Evolutionary conservation across 64 coral and sea anemone genomes (phyloP).

Genomic region (Astreopora myriophthalma): DNA sequence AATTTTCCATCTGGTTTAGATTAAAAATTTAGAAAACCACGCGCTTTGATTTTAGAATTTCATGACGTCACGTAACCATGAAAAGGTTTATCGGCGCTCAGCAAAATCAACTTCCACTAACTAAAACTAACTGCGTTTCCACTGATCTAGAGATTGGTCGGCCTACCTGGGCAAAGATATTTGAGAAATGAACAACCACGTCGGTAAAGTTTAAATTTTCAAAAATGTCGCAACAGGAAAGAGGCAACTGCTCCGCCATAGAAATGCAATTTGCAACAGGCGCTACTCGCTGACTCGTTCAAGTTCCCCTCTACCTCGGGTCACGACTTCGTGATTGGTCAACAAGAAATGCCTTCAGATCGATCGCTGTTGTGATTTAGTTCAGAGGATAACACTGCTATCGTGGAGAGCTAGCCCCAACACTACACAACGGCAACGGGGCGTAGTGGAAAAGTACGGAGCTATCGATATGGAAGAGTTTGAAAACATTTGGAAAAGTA

Average conservation of each 20-base stretch:
- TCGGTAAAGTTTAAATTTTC: constrained; percentile 32
- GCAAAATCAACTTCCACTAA: too few species aligned
- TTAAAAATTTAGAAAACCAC: too few species aligned
- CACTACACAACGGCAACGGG: too few species aligned
- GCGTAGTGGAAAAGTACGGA: background rate
- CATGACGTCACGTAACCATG: too few species aligned
- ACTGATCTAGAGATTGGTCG: background rate
- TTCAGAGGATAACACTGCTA: background rate
- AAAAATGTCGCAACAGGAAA: constrained; percentile 28
- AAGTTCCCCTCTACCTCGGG: background rate
- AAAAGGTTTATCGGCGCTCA: too few species aligned
- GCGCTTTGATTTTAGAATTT: too few species aligned
- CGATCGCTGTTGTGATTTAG: background rate
- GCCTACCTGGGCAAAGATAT: background rate
- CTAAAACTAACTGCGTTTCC: background rate
- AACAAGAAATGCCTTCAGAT: background rate
- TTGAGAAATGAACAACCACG: background rate
- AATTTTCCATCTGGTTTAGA: too few species aligned
- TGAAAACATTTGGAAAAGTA: too few species aligned
- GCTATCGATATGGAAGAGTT: too few species aligned
- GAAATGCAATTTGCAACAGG: constrained; percentile 10
- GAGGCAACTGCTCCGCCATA: background rate
- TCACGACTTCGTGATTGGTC: background rate
- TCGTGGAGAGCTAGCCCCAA: too few species aligned
- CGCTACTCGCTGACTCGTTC: background rate